Evolutionary conservation across 2,113 vertebrate species (phyloP).

Genomic region (Rhabdomys dilectus): DNA sequence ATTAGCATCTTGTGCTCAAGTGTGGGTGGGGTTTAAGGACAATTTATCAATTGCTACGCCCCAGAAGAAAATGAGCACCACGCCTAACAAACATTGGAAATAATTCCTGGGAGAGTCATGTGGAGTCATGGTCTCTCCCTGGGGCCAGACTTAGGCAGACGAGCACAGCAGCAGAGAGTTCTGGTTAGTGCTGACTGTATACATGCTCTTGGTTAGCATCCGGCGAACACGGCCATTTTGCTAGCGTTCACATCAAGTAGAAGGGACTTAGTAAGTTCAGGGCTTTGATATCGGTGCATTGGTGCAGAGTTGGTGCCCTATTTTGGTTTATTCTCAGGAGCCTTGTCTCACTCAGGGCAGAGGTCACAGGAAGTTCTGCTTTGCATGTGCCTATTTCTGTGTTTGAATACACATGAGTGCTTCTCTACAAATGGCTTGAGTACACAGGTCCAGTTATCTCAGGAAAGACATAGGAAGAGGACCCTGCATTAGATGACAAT

Average conservation of each 20-base stretch:
- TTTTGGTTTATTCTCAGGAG: background rate
- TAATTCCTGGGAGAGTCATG: too few relatives aligned
- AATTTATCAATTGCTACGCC: too few relatives aligned
- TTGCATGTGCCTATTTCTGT: too few relatives aligned
- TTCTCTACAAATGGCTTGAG: background rate
- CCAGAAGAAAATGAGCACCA: background rate
- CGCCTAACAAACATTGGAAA: background rate
- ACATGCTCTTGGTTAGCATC: background rate
- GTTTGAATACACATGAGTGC: background rate
- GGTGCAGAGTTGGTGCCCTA: rapidly evolving
- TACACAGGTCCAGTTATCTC: background rate
- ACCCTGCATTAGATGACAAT: background rate
- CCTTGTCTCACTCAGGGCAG: background rate
- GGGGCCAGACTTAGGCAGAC: background rate
- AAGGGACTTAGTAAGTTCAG: background rate
- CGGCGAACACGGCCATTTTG: background rate
- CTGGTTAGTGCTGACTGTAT: rapidly evolving
- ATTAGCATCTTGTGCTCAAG: background rate
- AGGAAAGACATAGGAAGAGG: background rate
- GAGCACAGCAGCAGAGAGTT: background rate
- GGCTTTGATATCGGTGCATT: background rate
- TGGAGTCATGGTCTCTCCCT: background rate
- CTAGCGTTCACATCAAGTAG: background rate
- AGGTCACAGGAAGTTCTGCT: background rate
- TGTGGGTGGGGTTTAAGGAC: background rate